Percentiles rank a stretch among this genome's conserved stretches.
phyloP scores from a whole-genome alignment of 2,113 vertebrate species.

The Hystrix cristata region DNA sequence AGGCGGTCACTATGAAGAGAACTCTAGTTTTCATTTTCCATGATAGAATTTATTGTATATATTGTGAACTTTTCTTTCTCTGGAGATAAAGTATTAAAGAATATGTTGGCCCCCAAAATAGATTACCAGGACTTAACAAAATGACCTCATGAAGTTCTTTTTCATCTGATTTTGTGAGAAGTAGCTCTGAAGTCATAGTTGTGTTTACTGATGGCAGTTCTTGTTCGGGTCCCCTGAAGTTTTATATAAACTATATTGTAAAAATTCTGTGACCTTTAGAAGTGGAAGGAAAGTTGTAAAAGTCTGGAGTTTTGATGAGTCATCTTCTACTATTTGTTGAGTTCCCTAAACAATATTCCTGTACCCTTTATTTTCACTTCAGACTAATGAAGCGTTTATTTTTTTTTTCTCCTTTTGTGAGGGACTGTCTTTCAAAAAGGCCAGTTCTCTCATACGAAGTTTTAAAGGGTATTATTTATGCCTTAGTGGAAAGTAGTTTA shows the following conservation, averaged over 20 bases:
- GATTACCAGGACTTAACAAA: conserved; percentile 1
- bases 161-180: conserved; percentile 41
- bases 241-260: not conserved
- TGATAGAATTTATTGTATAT: not conserved
- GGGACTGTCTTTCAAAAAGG: conserved; percentile 34
- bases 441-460: not conserved
- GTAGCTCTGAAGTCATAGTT: not conserved
- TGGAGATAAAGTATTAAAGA: not conserved
- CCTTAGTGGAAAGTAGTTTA: conserved; percentile 6
- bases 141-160: not conserved
- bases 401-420: not conserved
- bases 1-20: not conserved
- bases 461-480: conserved; percentile 38
- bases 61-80: conserved; percentile 8
- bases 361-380: not conserved
- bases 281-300: not conserved
- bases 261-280: conserved; percentile 25
- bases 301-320: conserved; percentile 8
- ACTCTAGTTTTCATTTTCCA: conserved; percentile 20
- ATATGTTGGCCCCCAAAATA: conserved; percentile 25
- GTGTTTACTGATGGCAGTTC: conserved; percentile 13
- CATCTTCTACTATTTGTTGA: not conserved
- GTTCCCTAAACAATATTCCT: conserved; percentile 25
- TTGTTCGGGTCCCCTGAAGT: not conserved
- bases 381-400: not conserved